phyloP scores from a whole-genome alignment of 1,140 invertebrate genomes.

The Zelostemma sp. region DNA sequence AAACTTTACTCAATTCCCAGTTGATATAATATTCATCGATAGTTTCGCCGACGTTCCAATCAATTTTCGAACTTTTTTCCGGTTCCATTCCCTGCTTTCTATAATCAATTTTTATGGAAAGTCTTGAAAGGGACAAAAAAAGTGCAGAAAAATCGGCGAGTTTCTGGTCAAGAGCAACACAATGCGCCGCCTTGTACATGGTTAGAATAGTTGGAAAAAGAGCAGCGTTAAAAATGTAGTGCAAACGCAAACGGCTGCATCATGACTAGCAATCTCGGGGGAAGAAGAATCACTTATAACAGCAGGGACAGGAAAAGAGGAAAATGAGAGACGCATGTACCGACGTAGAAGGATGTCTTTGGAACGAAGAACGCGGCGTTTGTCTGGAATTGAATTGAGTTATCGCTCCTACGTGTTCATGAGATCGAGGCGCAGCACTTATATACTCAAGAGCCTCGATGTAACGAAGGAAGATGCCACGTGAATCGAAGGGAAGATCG shows the following conservation, averaged over 20 bases:
- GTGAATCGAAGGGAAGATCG: conserved; percentile 52
- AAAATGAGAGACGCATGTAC: conserved; percentile 16
- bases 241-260: conserved; percentile 29
- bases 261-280: conserved; percentile 30
- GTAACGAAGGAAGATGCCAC: conserved; percentile 32
- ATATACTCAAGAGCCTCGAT: conserved; percentile 15
- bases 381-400: conserved; percentile 43
- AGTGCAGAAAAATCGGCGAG: no score
- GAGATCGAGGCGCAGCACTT: conserved; percentile 26
- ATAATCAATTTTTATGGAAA: no score
- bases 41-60: no score
- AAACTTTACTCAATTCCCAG: no score
- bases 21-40: no score
- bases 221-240: conserved; percentile 28
- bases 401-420: conserved; percentile 39
- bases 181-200: no score
- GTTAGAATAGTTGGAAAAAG: no score
- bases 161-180: no score
- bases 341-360: conserved; percentile 44
- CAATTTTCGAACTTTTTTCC: no score
- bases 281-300: conserved; percentile 36
- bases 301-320: conserved; percentile 15
- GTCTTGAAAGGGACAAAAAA: no score
- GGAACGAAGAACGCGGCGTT: conserved; percentile 38
- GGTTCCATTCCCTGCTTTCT: no score